Percentiles rank a stretch among this genome's conserved stretches.
Conservation (phyloP, 2,113 vertebrate genomes). For the Lamprologus tigripictilis region DNA sequence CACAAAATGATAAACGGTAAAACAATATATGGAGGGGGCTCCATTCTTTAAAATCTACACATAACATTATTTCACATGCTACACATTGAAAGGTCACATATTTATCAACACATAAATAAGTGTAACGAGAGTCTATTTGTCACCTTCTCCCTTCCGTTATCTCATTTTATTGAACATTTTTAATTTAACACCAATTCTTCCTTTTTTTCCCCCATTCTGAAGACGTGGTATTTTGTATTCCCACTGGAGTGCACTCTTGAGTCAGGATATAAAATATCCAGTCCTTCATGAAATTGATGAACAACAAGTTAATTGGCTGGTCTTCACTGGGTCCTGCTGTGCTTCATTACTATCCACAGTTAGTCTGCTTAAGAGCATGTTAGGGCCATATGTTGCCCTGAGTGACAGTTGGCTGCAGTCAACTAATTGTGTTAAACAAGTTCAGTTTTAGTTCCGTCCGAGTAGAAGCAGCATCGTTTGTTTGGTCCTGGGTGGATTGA, state of each 20-base stretch:
- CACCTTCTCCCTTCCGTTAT: background rate
- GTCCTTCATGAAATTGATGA: background rate
- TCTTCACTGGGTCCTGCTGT: background rate
- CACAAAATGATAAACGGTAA: background rate
- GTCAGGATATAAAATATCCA: background rate
- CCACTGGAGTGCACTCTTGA: conserved; percentile 29
- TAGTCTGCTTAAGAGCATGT: background rate
- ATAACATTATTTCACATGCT: background rate
- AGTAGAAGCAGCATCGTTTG: background rate
- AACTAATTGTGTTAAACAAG: background rate
- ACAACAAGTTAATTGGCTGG: background rate
- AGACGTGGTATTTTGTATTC: background rate
- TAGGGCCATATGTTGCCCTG: background rate
- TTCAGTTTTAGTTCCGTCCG: background rate
- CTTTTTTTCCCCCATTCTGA: background rate
- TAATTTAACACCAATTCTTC: background rate
- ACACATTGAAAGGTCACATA: background rate
- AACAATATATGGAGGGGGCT: background rate
- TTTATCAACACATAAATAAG: background rate
- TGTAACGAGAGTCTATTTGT: background rate
- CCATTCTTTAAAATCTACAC: background rate
- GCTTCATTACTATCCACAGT: background rate
- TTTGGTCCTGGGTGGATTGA: background rate
- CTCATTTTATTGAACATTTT: background rate
- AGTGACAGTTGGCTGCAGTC: background rate